Evolutionary conservation across 2,888 invertebrate species (phyloP).

Genomic region (Cryptocephalus primarius): DNA sequence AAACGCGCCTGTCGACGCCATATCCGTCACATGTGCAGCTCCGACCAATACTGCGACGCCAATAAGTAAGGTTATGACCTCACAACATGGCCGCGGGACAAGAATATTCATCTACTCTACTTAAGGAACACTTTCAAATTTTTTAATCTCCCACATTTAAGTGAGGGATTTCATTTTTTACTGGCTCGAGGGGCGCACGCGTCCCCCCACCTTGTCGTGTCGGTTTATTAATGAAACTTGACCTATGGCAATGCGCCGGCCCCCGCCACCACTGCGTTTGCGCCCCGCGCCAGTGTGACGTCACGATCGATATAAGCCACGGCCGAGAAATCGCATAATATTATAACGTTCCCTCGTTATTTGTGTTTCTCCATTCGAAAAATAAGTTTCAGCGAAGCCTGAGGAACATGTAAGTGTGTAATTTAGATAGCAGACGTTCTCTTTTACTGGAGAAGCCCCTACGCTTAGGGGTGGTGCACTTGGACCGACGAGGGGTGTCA

Average conservation of each 20-base stretch:
- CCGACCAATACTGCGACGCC: too few species aligned
- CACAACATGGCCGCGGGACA: too few species aligned
- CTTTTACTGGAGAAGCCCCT: background rate
- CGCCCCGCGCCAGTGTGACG: constrained; percentile 34
- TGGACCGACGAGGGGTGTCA: too few species aligned
- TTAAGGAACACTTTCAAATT: too few species aligned
- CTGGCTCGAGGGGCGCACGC: background rate
- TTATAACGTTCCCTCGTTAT: constrained; percentile 21
- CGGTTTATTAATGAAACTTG: constrained; percentile 26
- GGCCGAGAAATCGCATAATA: constrained; percentile 8
- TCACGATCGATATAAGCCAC: constrained; percentile 30
- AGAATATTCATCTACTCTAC: too few species aligned
- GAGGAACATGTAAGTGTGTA: constrained; percentile 23
- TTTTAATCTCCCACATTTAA: too few species aligned
- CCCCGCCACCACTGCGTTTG: constrained; percentile 21
- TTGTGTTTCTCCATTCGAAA: constrained; percentile 19
- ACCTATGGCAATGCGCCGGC: constrained; percentile 27
- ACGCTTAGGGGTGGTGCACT: background rate
- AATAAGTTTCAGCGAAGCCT: constrained; percentile 16
- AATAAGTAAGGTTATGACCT: too few species aligned
- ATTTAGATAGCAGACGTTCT: background rate
- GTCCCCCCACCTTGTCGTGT: background rate
- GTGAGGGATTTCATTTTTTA: too few species aligned
- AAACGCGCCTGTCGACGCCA: too few species aligned
- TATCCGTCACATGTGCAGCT: too few species aligned